These are phyloP conservation scores for Physeter macrocephalus DNA, from an alignment of 2,113 vertebrate genomes.

Conservation along the genomic window DNA sequence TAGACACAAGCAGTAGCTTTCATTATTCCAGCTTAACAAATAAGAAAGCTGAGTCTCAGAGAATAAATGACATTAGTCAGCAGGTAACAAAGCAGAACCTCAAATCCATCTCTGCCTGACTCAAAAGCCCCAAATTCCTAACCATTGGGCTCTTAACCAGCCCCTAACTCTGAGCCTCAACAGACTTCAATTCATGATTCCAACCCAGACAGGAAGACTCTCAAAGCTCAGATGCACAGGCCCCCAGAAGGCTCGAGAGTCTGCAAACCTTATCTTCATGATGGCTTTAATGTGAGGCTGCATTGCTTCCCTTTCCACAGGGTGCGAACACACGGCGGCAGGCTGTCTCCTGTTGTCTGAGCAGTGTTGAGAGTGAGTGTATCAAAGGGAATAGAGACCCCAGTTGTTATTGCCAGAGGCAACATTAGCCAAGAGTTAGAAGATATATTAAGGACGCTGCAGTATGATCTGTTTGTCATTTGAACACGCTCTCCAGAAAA, in stretches of 20 bases:
- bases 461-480: background rate
- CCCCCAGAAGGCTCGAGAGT: background rate
- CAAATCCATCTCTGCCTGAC: background rate
- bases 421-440: background rate
- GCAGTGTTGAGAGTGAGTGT: background rate
- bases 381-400: background rate
- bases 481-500: background rate
- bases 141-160: background rate
- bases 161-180: background rate
- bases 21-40: background rate
- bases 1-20: background rate
- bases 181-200: background rate
- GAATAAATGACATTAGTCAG: background rate
- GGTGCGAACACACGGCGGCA: background rate
- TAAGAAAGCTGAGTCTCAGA: background rate
- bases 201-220: background rate
- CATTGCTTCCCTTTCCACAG: too few species aligned
- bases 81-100: background rate
- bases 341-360: background rate
- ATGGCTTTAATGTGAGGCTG: background rate
- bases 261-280: background rate
- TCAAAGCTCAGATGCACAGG: background rate
- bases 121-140: background rate
- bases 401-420: background rate
- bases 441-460: background rate